Conservation (phyloP, 2,888 invertebrate genomes). For the Sicus ferrugineus region DNA sequence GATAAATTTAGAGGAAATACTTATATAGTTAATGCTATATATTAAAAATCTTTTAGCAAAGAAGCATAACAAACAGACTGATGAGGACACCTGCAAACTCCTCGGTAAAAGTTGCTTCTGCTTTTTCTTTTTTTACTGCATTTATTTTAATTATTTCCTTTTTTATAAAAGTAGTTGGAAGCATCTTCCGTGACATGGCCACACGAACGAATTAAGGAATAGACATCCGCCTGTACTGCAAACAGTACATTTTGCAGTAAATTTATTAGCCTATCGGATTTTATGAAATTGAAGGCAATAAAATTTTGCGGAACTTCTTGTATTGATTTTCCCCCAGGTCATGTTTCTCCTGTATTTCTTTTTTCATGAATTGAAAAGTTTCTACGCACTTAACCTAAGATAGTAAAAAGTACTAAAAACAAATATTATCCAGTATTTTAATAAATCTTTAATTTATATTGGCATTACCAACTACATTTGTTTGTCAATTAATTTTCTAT, state of each 20-base stretch:
- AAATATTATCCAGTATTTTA: not conserved
- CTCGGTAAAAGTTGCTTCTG: too few relatives aligned
- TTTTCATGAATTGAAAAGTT: not conserved
- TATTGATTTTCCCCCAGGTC: conserved; percentile 9
- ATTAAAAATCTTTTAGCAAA: too few relatives aligned
- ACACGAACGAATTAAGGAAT: not conserved
- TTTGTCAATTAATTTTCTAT: not conserved
- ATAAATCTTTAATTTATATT: not conserved
- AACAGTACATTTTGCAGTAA: not conserved
- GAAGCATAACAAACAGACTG: too few relatives aligned
- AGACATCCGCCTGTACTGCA: not conserved
- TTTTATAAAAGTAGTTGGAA: not conserved
- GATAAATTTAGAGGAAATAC: too few relatives aligned
- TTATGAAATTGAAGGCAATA: not conserved
- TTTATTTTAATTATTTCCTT: too few relatives aligned
- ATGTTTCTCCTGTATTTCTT: not conserved
- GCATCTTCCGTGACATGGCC: not conserved
- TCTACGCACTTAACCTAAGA: not conserved
- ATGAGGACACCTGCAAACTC: too few relatives aligned
- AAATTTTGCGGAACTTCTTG: not conserved
- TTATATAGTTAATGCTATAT: too few relatives aligned
- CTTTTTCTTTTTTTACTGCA: too few relatives aligned
- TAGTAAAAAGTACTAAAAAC: not conserved
- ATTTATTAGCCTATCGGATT: not conserved
- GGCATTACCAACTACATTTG: not conserved